Conservation (phyloP, 2,888 invertebrate species). For the Drosophila neonasuta region DNA sequence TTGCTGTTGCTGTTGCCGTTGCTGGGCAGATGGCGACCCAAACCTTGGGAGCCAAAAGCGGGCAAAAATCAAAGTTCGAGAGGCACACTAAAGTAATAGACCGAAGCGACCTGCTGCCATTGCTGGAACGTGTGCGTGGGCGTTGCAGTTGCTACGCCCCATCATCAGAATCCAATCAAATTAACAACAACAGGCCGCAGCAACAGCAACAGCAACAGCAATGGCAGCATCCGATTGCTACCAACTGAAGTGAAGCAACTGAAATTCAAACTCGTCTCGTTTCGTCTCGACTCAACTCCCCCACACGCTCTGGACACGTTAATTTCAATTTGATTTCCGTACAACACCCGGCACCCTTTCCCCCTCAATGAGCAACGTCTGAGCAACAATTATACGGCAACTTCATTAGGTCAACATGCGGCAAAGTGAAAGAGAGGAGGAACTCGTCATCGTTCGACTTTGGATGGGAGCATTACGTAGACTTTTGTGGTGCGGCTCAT, state of each 20-base stretch:
- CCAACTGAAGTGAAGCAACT: conserved; percentile 35
- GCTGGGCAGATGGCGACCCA: conserved; percentile 12
- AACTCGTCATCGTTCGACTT: conserved; percentile 42
- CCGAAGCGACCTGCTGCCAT: conserved; percentile 43
- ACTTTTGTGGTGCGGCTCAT: conserved; percentile 27
- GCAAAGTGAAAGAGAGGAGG: conserved; percentile 34
- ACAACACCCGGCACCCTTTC: conserved; percentile 13
- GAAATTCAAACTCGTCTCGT: conserved; percentile 50
- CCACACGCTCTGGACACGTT: conserved; percentile 64
- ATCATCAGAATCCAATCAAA: conserved; percentile 82
- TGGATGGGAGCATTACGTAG: conserved; percentile 32
- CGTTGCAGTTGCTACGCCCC: conserved; percentile 78
- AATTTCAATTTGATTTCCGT: conserved; percentile 82
- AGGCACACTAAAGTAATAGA: conserved; percentile 69
- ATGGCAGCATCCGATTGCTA: conserved; percentile 38
- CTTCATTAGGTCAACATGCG: conserved; percentile 81
- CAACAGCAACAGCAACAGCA: conserved; percentile 70
- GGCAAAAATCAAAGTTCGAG: conserved; percentile 71
- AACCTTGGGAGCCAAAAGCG: conserved; percentile 4
- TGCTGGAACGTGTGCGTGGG: conserved; percentile 78
- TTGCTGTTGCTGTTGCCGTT: conserved; percentile 4
- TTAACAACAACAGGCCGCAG: conserved; percentile 79
- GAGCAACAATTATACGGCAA: conserved; percentile 78
- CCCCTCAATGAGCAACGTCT: conserved; percentile 53
- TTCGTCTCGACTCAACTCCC: conserved; percentile 10